Evolutionary conservation across 30 jellyfish, hydroid and myxozoan genomes (phyloP).

Genomic region (Hydractinia symbiolongicarpus): DNA sequence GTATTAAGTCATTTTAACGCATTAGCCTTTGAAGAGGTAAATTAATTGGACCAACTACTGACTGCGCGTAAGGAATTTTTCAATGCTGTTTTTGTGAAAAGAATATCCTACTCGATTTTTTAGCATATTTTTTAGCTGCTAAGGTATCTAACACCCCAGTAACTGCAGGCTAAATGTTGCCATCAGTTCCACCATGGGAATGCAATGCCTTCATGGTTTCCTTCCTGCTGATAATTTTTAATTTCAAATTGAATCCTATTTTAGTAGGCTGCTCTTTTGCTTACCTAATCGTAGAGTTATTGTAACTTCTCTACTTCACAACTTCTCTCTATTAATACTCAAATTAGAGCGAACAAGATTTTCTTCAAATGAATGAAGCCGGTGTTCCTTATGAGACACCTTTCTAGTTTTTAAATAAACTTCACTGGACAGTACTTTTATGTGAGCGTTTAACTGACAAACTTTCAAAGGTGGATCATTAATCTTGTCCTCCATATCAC

Average conservation of each 20-base stretch:
- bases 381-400: background rate
- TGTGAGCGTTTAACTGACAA: background rate
- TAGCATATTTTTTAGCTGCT: background rate
- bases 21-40: background rate
- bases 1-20: background rate
- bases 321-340: too few species aligned
- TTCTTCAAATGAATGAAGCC: too few species aligned
- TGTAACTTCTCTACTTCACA: too few species aligned
- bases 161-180: background rate
- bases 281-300: too few species aligned
- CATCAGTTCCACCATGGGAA: constrained; percentile 1
- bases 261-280: background rate
- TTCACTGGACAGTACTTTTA: background rate
- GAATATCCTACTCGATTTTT: background rate
- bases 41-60: background rate
- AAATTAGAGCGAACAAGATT: too few species aligned
- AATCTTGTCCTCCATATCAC: background rate
- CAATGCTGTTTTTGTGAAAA: background rate
- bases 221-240: background rate
- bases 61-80: background rate
- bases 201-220: background rate
- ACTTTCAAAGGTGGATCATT: too few species aligned
- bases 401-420: background rate
- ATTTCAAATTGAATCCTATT: background rate
- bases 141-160: background rate